These are phyloP conservation scores for Antrozous pallidus DNA, from an alignment of 2,797 vertebrate species.

Conservation along the genomic window DNA sequence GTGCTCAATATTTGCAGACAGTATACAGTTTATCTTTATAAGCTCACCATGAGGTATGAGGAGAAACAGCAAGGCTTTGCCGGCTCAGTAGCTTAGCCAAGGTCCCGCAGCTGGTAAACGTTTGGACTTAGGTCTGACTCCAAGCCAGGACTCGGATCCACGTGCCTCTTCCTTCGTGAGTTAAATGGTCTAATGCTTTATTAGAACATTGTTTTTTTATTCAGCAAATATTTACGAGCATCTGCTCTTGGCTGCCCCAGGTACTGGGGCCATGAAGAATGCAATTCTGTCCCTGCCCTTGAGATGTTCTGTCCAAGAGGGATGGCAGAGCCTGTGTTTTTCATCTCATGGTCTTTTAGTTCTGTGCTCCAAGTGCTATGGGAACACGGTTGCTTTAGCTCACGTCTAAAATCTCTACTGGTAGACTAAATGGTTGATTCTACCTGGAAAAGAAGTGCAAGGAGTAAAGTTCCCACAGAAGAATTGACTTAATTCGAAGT, in stretches of 20 bases:
- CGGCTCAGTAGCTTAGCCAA: neutral
- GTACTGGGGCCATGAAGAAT: neutral
- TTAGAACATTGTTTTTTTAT: conserved; percentile 44
- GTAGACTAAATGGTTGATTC: neutral
- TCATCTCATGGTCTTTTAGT: neutral
- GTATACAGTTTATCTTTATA: neutral
- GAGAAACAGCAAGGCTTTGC: neutral
- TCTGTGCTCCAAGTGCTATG: neutral
- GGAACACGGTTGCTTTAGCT: neutral
- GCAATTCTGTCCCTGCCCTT: neutral
- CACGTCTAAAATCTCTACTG: neutral
- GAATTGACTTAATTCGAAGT: neutral
- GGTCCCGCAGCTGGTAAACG: conserved; percentile 25
- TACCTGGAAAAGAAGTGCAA: neutral
- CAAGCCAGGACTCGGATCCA: conserved; percentile 4
- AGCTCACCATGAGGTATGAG: neutral
- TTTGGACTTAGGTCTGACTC: conserved; percentile 10
- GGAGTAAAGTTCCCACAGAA: neutral
- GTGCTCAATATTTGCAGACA: neutral
- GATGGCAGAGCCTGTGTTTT: neutral
- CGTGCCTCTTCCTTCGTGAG: neutral
- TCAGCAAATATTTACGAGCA: conserved; percentile 38
- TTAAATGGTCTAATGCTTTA: conserved; percentile 35
- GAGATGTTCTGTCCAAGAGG: neutral
- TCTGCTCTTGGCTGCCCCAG: neutral